phyloP scores from a whole-genome alignment of 1,140 invertebrate genomes.

The Pemphigus obesinymphae region DNA sequence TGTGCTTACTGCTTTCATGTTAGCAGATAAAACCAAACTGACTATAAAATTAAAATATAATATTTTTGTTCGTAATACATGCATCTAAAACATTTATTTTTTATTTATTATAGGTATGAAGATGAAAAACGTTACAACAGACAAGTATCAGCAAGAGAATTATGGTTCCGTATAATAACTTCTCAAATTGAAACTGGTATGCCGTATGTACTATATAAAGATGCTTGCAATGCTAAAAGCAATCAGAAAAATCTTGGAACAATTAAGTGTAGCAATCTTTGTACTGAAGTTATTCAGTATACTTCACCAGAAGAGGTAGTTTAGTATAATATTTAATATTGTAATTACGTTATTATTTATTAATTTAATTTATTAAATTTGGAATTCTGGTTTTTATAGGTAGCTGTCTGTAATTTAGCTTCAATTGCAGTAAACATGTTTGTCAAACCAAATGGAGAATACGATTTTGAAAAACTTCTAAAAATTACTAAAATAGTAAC shows the following conservation, averaged over 20 bases:
- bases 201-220: slow-evolving; percentile 98
- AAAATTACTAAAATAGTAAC: slow-evolving; percentile 85
- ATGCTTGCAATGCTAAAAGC: slow-evolving; percentile 93
- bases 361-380: no score
- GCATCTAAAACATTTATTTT: no score
- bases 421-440: slow-evolving; percentile 98
- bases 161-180: slow-evolving; percentile 94
- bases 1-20: no score
- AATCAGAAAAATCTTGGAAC: slow-evolving; percentile 99
- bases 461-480: slow-evolving; percentile 85
- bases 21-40: no score
- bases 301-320: slow-evolving; percentile 79
- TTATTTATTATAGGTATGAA: slow-evolving; percentile 68
- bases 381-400: slow-evolving; percentile 51
- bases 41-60: no score
- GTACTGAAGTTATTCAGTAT: slow-evolving; percentile 97
- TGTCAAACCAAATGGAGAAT: slow-evolving; percentile 71
- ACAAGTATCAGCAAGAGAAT: slow-evolving; percentile 76
- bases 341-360: not conserved
- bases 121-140: slow-evolving; percentile 67
- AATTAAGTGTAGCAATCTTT: slow-evolving; percentile 97
- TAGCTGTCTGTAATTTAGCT: slow-evolving; percentile 97
- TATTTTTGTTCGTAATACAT: no score
- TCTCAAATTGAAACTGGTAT: slow-evolving; percentile 97
- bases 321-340: not conserved